Evolutionary conservation across 2,113 vertebrate species (phyloP).

Genomic region (Anas platyrhynchos): DNA sequence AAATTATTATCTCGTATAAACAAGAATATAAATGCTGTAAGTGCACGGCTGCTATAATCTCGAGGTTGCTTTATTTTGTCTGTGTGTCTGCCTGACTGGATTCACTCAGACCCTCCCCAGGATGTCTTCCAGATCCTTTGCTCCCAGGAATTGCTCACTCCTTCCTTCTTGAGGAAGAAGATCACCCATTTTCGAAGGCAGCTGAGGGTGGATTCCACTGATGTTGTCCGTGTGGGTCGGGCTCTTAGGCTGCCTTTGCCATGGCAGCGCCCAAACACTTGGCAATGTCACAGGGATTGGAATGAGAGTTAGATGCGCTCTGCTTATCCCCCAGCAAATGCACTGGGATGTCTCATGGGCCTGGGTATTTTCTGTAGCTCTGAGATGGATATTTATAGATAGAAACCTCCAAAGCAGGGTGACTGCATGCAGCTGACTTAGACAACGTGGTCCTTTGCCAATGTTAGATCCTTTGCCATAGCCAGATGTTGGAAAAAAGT

Average conservation of each 20-base stretch:
- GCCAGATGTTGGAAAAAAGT: background rate
- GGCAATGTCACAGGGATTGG: background rate
- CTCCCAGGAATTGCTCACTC: background rate
- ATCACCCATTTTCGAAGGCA: background rate
- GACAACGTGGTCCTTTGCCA: fast-evolving
- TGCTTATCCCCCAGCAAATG: background rate
- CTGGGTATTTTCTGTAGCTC: background rate
- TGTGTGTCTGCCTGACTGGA: background rate
- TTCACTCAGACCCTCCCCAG: background rate
- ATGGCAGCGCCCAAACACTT: fast-evolving
- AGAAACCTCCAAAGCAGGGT: background rate
- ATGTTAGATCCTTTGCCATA: background rate
- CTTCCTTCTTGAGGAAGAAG: background rate
- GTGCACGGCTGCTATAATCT: background rate
- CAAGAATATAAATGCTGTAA: background rate
- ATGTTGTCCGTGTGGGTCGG: background rate
- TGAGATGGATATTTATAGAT: background rate
- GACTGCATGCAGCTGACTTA: background rate
- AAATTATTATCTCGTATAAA: conserved; percentile 1
- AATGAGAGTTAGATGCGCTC: background rate
- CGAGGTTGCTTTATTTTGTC: background rate
- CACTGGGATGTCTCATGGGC: background rate
- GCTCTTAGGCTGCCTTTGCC: fast-evolving
- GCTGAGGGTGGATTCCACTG: background rate
- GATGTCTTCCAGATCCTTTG: background rate